Percentiles rank a stretch among this genome's conserved stretches.
Evolutionary conservation across 2,797 vertebrate genomes (phyloP).

Genomic region (Pseudomugil gertrudae): DNA sequence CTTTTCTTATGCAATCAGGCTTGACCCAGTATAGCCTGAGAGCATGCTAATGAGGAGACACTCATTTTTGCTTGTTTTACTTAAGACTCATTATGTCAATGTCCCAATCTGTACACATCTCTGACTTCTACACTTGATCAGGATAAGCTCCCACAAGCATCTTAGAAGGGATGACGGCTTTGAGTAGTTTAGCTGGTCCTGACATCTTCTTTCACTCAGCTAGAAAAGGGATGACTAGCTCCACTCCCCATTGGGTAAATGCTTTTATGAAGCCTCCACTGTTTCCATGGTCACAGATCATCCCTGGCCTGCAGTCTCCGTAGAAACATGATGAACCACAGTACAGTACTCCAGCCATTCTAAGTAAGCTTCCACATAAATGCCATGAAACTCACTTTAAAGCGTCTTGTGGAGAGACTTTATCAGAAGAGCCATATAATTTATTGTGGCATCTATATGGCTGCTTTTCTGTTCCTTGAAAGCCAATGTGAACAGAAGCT

Average conservation of each 20-base stretch:
- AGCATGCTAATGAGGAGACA: constrained; percentile 44
- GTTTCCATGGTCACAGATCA: constrained; percentile 77
- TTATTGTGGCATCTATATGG: constrained; percentile 31
- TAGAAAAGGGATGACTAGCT: constrained; percentile 61
- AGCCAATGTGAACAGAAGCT: constrained; percentile 37
- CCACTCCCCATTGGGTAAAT: constrained; percentile 62
- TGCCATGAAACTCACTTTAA: constrained; percentile 25
- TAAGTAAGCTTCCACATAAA: constrained; percentile 24
- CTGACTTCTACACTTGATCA: constrained; percentile 38
- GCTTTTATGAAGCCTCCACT: constrained; percentile 65
- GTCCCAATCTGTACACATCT: constrained; percentile 38
- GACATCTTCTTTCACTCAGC: constrained; percentile 74
- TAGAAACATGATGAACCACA: constrained; percentile 44
- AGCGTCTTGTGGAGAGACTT: constrained; percentile 13
- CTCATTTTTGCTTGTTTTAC: constrained; percentile 14
- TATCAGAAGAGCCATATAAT: constrained; percentile 12
- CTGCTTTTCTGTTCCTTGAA: constrained; percentile 20
- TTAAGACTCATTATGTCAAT: constrained; percentile 29
- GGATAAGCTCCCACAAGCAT: constrained; percentile 52
- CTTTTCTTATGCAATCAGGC: constrained; percentile 58
- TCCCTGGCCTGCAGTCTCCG: constrained; percentile 50
- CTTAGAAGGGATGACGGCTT: constrained; percentile 59
- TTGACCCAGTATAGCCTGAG: constrained; percentile 36
- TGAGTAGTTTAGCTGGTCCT: constrained; percentile 67
- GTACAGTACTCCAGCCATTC: constrained; percentile 25